Evolutionary conservation across 1,140 invertebrate genomes (phyloP).

Genomic region (Sipha flava): DNA sequence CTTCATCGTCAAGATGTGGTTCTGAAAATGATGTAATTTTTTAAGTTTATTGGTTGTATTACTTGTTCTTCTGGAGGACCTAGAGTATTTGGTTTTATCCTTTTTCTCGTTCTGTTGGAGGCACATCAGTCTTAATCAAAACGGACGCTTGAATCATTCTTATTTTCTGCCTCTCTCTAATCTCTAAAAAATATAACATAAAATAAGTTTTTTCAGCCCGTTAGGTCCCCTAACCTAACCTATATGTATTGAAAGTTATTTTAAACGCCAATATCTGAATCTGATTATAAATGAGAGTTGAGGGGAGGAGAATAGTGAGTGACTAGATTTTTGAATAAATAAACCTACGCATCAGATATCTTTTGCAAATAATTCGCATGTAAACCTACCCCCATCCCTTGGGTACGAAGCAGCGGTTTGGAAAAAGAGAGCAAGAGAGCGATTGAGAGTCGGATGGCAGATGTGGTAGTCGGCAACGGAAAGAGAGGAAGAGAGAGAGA

Average conservation of each 20-base stretch:
- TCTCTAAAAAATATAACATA: neutral
- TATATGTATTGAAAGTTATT: no score
- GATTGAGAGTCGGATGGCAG: no score
- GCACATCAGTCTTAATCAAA: conserved; percentile 6
- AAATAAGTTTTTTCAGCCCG: no score
- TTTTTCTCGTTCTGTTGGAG: neutral
- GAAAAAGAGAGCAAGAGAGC: no score
- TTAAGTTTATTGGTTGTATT: conserved; percentile 16
- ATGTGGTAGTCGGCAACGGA: neutral
- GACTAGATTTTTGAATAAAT: no score
- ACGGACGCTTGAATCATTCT: neutral
- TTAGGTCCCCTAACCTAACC: no score
- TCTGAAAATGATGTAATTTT: conserved; percentile 8
- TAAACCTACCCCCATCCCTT: no score
- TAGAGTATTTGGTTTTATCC: neutral
- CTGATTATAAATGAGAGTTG: no score
- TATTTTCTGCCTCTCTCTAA: neutral
- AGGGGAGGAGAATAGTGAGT: no score
- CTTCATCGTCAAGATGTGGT: neutral
- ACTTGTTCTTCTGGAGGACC: neutral
- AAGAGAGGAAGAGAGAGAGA: no score
- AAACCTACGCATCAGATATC: neutral
- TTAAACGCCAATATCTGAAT: no score
- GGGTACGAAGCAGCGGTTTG: no score
- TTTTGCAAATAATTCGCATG: neutral